These are phyloP conservation scores for Argentina silus DNA, from an alignment of 2,797 vertebrate genomes.

Conservation along the genomic window DNA sequence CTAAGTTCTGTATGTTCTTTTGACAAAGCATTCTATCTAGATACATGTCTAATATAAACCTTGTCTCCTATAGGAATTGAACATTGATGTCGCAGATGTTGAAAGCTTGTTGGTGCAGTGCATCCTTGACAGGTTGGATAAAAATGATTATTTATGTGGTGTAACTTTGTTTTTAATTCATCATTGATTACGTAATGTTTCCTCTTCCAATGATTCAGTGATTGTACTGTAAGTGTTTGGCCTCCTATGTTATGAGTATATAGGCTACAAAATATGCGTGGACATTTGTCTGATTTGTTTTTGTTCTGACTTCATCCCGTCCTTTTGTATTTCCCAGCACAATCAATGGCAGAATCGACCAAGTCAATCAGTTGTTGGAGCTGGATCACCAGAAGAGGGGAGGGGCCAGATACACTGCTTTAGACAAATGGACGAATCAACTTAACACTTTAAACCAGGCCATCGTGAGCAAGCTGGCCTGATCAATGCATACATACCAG, in stretches of 20 bases:
- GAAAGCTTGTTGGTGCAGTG: conserved; percentile 99
- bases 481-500: conserved; percentile 68
- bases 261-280: no score
- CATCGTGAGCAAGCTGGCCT: conserved; percentile 90
- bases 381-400: conserved; percentile 99
- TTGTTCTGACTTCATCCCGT: neutral
- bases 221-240: no score
- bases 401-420: conserved; percentile 95
- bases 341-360: conserved; percentile 98
- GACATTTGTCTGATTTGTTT: no score
- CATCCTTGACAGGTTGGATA: conserved; percentile 98
- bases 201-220: no score
- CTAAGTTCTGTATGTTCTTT: neutral
- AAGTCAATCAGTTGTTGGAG: conserved; percentile 99
- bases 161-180: neutral
- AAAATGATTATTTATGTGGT: neutral
- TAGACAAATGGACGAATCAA: conserved; percentile 99
- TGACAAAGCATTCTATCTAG: neutral
- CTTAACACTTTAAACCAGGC: conserved; percentile 91
- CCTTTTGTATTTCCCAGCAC: conserved; percentile 79
- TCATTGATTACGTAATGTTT: neutral
- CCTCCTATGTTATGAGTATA: no score
- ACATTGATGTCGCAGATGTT: conserved; percentile 99
- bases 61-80: conserved; percentile 86
- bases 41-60: neutral